Evolutionary conservation across 1,140 invertebrate genomes (phyloP).

Genomic region (Apis dorsata): DNA sequence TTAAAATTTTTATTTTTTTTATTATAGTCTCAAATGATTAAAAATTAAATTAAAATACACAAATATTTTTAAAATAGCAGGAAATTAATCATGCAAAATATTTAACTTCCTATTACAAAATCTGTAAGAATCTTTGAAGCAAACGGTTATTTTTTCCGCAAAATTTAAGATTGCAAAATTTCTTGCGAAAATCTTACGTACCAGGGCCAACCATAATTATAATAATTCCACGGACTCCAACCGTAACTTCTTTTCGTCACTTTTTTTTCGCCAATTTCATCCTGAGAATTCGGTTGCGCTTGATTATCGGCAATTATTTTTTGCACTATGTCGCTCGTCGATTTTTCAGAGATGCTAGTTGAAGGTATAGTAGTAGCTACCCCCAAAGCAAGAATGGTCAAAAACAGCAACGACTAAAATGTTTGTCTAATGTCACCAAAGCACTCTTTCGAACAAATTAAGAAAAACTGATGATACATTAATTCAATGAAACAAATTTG

Average conservation of each 20-base stretch:
- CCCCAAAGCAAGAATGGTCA: slow-evolving; percentile 54
- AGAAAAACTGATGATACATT: neutral
- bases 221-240: slow-evolving; percentile 50
- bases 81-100: neutral
- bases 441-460: neutral
- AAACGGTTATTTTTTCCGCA: neutral
- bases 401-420: slow-evolving; percentile 60
- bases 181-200: slow-evolving; percentile 50
- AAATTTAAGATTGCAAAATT: neutral
- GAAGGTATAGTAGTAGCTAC: slow-evolving; percentile 21
- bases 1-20: too few relatives aligned
- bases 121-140: neutral
- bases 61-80: neutral
- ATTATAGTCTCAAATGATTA: neutral
- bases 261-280: slow-evolving; percentile 56
- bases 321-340: slow-evolving; percentile 2
- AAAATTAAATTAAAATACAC: neutral
- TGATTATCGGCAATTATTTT: slow-evolving; percentile 29
- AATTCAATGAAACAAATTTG: neutral
- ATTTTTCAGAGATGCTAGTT: slow-evolving; percentile 20
- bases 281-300: slow-evolving; percentile 28
- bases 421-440: neutral
- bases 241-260: slow-evolving; percentile 67
- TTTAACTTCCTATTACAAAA: slow-evolving; percentile 9
- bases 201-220: slow-evolving; percentile 63